Base-by-base conservation (phyloP, 1,140 invertebrate genomes). In the Drosophila paulistorum region DNA sequence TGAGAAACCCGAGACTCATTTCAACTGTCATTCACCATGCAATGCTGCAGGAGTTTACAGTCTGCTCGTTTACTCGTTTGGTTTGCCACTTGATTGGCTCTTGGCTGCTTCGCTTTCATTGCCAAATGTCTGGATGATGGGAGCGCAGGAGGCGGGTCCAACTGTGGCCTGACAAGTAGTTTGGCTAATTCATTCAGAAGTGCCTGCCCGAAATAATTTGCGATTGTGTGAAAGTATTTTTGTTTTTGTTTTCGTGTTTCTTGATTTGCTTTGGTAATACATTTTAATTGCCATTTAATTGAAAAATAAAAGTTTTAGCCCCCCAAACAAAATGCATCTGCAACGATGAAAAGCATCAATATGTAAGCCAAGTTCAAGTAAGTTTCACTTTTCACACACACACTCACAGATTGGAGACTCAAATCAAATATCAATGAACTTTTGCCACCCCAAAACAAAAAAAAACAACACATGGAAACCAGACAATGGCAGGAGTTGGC, bases 251-350 rank as follows among this genome's bases (percentile, higher is more conserved):
- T 58, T 30, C 30, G 68, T 41, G 62, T 42, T 69, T 5, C 14
- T 48, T 13, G 37, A 11, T 20, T 68, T 65, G 58, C 63, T 69
- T 73, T 68, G 45, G 73, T 74, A 77, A 77, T 79, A 86, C 45
- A 51, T 79, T 87, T 86, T 87, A 87, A 87, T 86, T 87, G 83
- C 65, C 82, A 89, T 83, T 86, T 87, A 86, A 86, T 86, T 87
- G 79, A 83, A 83, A 82, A 79, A 64, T 71, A 87, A 86, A 79
- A 79, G 81, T 84, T 71, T 80, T 81, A 48, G 65, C 65, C 68
- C 65, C 60, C 45, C 23, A 51, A 51, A 51, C 17, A 51, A 51
- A 51, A 60, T 63, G 67, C 71, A 65, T 72, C 48, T 66, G 45
- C 70, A 69, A 69, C 71, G 79, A 76, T 81, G 75, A 71, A 54